A percentile compares a stretch with the other conserved stretches of the same genome.
Conservation (phyloP, 2,797 vertebrate species). For the Chromobotia macracanthus region DNA sequence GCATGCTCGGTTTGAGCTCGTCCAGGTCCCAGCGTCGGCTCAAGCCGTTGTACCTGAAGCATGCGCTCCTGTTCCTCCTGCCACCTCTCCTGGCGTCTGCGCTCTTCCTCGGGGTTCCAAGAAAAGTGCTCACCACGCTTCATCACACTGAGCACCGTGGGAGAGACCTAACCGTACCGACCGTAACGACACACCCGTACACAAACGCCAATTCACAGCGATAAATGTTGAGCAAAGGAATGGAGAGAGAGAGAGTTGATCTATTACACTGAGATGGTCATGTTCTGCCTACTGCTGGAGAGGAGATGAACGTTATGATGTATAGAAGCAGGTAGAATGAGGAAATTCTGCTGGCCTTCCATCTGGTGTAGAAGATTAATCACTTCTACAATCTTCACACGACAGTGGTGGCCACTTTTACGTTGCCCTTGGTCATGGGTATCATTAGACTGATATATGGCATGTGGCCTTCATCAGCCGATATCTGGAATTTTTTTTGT, state of each 20-base stretch:
- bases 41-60: slow-evolving; percentile 82
- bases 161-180: slow-evolving; percentile 73
- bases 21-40: slow-evolving; percentile 5
- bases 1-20: slow-evolving; percentile 40
- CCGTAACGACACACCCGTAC: slow-evolving; percentile 30
- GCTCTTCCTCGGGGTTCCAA: slow-evolving; percentile 92
- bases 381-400: slow-evolving; percentile 17
- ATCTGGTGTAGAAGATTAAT: slow-evolving; percentile 63
- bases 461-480: too few species aligned
- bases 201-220: slow-evolving; percentile 57
- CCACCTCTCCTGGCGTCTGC: slow-evolving; percentile 91
- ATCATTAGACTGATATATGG: too few species aligned
- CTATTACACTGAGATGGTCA: slow-evolving; percentile 74
- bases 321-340: slow-evolving; percentile 57
- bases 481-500: too few species aligned
- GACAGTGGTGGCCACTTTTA: background rate
- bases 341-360: slow-evolving; percentile 62
- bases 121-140: slow-evolving; percentile 73
- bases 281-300: slow-evolving; percentile 69
- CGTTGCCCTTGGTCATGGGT: background rate
- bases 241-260: slow-evolving; percentile 71
- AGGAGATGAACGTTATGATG: slow-evolving; percentile 70
- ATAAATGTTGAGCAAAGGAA: slow-evolving; percentile 65
- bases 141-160: slow-evolving; percentile 75
- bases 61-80: slow-evolving; percentile 96